Evolutionary conservation across 2,797 vertebrate genomes (phyloP), one percentile per base, ranked within the genome.

Genomic region (Sitta carolinensis): DNA sequence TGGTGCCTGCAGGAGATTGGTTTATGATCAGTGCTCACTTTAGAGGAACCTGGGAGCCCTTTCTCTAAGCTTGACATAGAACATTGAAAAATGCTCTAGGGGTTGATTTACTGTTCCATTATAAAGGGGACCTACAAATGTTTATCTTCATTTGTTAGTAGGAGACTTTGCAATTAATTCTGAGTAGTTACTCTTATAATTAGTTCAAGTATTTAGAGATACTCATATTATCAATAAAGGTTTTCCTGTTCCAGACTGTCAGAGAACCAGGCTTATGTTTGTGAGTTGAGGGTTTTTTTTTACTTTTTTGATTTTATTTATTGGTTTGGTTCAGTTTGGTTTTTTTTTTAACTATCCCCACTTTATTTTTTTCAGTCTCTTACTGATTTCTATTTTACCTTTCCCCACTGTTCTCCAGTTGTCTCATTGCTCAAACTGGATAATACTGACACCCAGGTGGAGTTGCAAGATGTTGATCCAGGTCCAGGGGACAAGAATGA

Each of bases 401-500:
- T 82, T 84, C 34, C 25, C 13, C 61, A 43, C 97, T 96, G 97
- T 97, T 96, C 94, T 97, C 45, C 97, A 99, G 98, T 88, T 64
- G 87, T 74, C 88, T 97, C 97, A 68, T 92, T 97, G 95, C 94
- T 97, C 97, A 97, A 96, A 96, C 94, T 97, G 95, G 98, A 98
- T 96, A 97, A 98, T 95, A 96, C 96, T 95, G 97, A 98, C 88
- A 97, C 98, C 95, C 98, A 98, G 97, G 97, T 98, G 97, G 98
- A 98, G 75, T 93, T 96, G 55, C 98, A 98, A 93, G 97, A 96
- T 97, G 96, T 97, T 86, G 98, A 98, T 98, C 98, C 96, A 92
- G 98, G 97, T 97, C 97, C 97, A 79, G 97, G 94, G 96, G 96
- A 95, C 91, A 98, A 98, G 96, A 98, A 97, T 98, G 98, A 98